phyloP scores from a whole-genome alignment of 2,797 vertebrate species.

The Aldrovandia affinis region DNA sequence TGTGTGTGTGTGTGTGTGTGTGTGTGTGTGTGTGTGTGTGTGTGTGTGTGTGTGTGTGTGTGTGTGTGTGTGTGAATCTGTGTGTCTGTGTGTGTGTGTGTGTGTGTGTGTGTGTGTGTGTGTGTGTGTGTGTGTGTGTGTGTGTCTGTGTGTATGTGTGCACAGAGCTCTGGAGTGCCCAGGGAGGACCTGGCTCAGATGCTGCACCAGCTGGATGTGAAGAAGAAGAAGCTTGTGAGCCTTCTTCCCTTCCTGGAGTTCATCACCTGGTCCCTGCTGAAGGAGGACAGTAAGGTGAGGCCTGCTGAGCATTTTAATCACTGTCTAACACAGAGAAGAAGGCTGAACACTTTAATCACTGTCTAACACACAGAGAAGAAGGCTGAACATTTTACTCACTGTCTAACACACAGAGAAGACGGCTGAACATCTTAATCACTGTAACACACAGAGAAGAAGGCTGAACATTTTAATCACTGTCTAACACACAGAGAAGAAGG shows the following conservation, averaged over 20 bases:
- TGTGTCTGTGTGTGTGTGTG: not conserved
- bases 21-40: slow-evolving; percentile 1
- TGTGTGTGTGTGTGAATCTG: too few relatives aligned
- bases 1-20: not conserved
- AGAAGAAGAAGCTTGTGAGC: slow-evolving; percentile 41
- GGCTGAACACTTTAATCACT: too few relatives aligned
- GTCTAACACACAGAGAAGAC: too few relatives aligned
- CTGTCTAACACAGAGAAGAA: too few relatives aligned
- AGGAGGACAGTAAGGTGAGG: slow-evolving; percentile 47
- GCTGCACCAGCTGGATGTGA: slow-evolving; percentile 48
- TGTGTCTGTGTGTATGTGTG: not conserved
- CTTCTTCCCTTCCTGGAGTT: slow-evolving; percentile 56
- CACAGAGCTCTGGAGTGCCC: slow-evolving; percentile 48
- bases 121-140: slow-evolving; percentile 11
- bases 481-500: too few relatives aligned
- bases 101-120: not conserved
- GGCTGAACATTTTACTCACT: too few relatives aligned
- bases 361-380: too few relatives aligned
- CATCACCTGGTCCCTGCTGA: slow-evolving; percentile 56
- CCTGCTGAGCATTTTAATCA: too few relatives aligned
- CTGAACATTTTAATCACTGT: too few relatives aligned
- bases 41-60: not conserved
- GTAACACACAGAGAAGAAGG: too few relatives aligned
- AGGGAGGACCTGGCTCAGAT: slow-evolving; percentile 42
- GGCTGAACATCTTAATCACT: too few relatives aligned